Percentiles rank a stretch among this genome's conserved stretches.
These are phyloP conservation scores for Caenorhabditis brenneri DNA, from an alignment of 1,140 invertebrate species.

Conservation along the genomic window DNA sequence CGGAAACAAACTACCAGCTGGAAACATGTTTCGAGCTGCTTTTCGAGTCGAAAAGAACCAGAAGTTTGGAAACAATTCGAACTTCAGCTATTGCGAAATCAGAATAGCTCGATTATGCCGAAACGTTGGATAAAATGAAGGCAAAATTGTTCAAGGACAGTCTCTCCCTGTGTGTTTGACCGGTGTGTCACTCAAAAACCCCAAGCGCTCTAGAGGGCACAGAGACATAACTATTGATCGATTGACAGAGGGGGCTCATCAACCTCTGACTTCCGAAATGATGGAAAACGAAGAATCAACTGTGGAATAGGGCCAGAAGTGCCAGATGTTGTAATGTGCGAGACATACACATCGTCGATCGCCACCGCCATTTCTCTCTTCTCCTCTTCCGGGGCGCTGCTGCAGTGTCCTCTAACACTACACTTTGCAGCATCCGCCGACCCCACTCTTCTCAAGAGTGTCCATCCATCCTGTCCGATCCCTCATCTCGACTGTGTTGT, in stretches of 20 bases:
- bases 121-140: neutral
- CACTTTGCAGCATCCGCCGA: neutral
- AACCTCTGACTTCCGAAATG: neutral
- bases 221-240: neutral
- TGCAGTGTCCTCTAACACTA: neutral
- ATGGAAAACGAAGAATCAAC: neutral
- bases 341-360: slow-evolving; percentile 12
- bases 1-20: too few relatives aligned
- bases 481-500: neutral
- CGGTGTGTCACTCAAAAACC: slow-evolving; percentile 8
- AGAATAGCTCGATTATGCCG: neutral
- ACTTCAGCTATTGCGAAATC: neutral
- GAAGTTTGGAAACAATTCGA: neutral
- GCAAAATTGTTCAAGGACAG: slow-evolving; percentile 28
- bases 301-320: slow-evolving; percentile 1
- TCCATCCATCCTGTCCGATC: neutral
- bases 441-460: slow-evolving; percentile 39
- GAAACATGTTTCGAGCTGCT: too few relatives aligned
- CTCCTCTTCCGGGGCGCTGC: neutral
- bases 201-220: neutral
- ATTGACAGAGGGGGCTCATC: neutral
- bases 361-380: neutral
- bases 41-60: neutral
- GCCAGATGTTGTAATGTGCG: slow-evolving; percentile 43
- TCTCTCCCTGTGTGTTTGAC: neutral